Percentiles rank a stretch among this genome's conserved stretches.
These are phyloP conservation scores for Lymantria dispar DNA, from an alignment of 2,888 invertebrate genomes.

Conservation along the genomic window DNA sequence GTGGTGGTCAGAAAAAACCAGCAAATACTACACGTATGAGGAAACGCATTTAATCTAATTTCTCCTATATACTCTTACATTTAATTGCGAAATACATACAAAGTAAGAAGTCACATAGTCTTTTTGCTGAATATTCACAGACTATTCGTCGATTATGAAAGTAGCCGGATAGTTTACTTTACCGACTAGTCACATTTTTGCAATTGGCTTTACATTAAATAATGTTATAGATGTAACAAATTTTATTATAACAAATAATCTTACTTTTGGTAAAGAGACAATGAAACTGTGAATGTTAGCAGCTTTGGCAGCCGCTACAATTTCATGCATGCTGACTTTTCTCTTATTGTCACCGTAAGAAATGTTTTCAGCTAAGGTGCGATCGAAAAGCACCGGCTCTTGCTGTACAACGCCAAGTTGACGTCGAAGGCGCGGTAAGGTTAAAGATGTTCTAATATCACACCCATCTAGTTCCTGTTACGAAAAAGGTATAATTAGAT, in stretches of 20 bases:
- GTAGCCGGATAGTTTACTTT: too few species aligned
- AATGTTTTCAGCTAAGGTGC: conserved; percentile 92
- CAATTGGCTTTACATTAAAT: too few species aligned
- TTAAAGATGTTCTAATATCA: conserved; percentile 80
- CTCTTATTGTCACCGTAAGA: conserved; percentile 91
- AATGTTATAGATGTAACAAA: too few species aligned
- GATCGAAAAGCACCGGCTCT: conserved; percentile 92
- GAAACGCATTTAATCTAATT: too few species aligned
- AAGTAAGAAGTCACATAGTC: too few species aligned
- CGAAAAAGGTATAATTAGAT: neutral
- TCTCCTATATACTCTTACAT: too few species aligned
- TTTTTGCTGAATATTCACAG: too few species aligned
- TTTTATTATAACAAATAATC: neutral
- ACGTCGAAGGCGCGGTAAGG: conserved; percentile 85
- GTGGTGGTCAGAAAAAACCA: too few species aligned
- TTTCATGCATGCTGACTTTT: conserved; percentile 85
- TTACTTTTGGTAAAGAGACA: conserved; percentile 84
- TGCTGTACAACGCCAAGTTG: conserved; percentile 92
- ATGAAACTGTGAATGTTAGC: conserved; percentile 93
- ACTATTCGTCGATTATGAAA: too few species aligned
- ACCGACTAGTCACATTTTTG: too few species aligned
- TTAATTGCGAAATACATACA: too few species aligned
- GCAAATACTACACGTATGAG: too few species aligned
- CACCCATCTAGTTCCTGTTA: conserved; percentile 78
- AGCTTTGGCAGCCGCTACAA: conserved; percentile 88